Evolutionary conservation across 2,888 invertebrate genomes (phyloP).

Genomic region (Busseola fusca): DNA sequence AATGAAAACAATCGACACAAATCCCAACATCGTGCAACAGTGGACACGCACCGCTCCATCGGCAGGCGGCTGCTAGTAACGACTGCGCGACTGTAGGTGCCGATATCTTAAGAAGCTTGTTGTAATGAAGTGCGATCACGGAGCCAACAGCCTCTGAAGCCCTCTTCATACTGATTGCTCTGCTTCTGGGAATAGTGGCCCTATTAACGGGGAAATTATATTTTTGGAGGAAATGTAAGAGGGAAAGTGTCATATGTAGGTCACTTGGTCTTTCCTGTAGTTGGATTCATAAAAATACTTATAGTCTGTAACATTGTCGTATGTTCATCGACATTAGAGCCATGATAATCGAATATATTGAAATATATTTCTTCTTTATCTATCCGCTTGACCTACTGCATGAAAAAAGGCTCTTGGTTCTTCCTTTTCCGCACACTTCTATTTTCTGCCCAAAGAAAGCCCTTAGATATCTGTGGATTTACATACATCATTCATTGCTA

Average conservation of each 20-base stretch:
- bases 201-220: conserved; percentile 38
- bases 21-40: conserved; percentile 24
- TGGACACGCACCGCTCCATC: conserved; percentile 55
- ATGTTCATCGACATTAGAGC: neutral
- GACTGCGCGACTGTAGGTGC: conserved; percentile 58
- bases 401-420: no score
- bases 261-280: neutral
- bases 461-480: neutral
- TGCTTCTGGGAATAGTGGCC: conserved; percentile 51
- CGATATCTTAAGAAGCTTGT: conserved; percentile 59
- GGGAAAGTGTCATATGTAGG: conserved; percentile 4
- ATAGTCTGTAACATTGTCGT: neutral
- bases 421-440: neutral
- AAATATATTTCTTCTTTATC: neutral
- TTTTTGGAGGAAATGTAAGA: conserved; percentile 7
- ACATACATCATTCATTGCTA: neutral
- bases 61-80: conserved; percentile 66
- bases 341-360: neutral
- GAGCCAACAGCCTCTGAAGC: conserved; percentile 46
- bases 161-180: conserved; percentile 52
- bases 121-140: conserved; percentile 59
- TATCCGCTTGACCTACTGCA: neutral
- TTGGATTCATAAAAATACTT: neutral
- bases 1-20: neutral
- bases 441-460: neutral